A percentile compares a stretch with the other conserved stretches of the same genome.
Conservation (phyloP, 2,113 vertebrate species). For the Salvator merianae region DNA sequence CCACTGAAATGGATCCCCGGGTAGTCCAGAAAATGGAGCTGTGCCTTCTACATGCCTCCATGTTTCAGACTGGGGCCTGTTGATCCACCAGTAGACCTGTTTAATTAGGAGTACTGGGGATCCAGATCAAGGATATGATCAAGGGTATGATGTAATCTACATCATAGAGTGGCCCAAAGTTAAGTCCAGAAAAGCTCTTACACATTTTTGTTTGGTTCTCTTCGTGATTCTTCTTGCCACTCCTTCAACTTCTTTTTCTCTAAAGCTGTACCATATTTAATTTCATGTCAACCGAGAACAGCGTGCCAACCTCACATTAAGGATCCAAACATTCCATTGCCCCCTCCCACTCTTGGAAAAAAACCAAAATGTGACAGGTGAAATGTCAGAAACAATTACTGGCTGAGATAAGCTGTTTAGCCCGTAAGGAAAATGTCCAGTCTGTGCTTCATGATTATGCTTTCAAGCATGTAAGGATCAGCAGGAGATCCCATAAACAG, state of each 20-base stretch:
- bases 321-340: conserved; percentile 40
- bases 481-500: fast-evolving
- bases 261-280: conserved; percentile 41
- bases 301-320: conserved; percentile 1
- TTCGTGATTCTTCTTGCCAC: not conserved
- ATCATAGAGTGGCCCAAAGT: no score
- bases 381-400: conserved; percentile 58
- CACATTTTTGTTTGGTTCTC: conserved; percentile 17
- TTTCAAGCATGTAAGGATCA: fast-evolving
- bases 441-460: not conserved
- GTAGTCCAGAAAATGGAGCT: no score
- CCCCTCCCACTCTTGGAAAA: not conserved
- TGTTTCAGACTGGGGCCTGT: no score
- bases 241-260: conserved; percentile 22
- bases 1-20: no score
- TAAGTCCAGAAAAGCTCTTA: not conserved
- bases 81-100: no score
- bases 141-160: no score
- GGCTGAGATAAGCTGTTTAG: conserved; percentile 23
- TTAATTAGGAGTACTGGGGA: no score
- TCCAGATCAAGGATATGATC: no score
- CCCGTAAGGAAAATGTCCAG: conserved; percentile 37
- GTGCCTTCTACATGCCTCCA: no score
- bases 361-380: conserved; percentile 51
- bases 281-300: conserved; percentile 19